These are phyloP conservation scores for Bubo blakistoni DNA, from an alignment of 2,113 vertebrate genomes.

Conservation along the genomic window DNA sequence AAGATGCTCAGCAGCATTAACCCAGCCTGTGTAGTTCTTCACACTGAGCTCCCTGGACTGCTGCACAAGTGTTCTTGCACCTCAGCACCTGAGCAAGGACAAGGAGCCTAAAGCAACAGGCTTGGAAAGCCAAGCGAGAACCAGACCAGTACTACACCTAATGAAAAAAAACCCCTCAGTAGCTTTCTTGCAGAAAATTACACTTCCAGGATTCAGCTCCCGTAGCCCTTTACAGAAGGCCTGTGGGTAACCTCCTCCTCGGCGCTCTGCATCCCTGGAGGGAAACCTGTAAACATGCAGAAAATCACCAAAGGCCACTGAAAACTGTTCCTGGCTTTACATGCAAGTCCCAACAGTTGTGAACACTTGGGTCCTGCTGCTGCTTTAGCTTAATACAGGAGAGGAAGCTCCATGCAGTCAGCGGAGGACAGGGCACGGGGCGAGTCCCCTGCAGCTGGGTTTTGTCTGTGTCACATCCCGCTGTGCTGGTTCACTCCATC, in stretches of 20 bases:
- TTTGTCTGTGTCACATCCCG: too few species aligned
- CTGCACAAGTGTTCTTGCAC: background rate
- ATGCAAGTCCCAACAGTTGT: fast-evolving
- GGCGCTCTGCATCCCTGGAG: background rate
- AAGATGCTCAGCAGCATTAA: background rate
- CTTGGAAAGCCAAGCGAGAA: background rate
- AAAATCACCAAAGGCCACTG: background rate
- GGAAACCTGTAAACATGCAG: background rate
- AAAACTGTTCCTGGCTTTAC: background rate
- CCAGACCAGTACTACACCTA: fast-evolving
- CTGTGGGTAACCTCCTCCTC: background rate
- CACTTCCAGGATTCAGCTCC: background rate
- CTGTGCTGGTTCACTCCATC: background rate
- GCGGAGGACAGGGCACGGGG: background rate
- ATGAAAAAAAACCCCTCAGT: fast-evolving
- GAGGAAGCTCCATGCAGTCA: fast-evolving
- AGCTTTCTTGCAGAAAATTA: background rate
- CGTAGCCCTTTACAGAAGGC: fast-evolving
- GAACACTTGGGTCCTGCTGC: background rate
- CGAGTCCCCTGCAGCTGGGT: background rate
- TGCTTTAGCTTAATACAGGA: background rate
- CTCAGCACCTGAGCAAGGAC: background rate
- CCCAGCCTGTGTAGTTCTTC: fast-evolving
- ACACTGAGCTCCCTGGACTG: background rate
- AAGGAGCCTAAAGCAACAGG: fast-evolving